Conservation (phyloP, 2,113 vertebrate genomes). For the Dicentrarchus labrax region DNA sequence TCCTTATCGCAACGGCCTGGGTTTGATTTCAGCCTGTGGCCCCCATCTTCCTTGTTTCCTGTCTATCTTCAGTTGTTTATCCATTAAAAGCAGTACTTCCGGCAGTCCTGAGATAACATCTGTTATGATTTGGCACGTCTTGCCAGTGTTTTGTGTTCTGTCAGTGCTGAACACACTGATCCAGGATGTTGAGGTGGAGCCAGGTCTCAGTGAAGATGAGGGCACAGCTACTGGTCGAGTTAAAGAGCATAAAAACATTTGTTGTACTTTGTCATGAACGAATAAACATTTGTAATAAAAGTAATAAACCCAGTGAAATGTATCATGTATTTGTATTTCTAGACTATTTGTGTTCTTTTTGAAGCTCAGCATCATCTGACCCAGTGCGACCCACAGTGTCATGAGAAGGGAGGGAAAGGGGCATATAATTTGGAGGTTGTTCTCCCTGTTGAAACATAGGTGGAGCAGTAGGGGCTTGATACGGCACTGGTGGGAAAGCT, state of each 20-base stretch:
- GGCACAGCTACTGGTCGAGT: no score
- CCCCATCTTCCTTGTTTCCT: no score
- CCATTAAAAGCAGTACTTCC: no score
- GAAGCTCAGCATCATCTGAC: background rate
- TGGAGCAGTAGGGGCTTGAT: constrained; percentile 31
- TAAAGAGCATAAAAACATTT: background rate
- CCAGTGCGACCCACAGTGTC: background rate
- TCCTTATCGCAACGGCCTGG: no score
- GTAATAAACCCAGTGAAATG: background rate
- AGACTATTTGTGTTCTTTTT: background rate
- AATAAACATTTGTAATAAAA: background rate
- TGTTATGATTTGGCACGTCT: no score
- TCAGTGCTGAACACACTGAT: constrained; percentile 45
- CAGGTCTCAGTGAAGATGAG: no score
- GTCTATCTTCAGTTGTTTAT: no score
- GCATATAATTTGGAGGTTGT: constrained; percentile 36
- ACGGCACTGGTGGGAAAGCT: constrained; percentile 3
- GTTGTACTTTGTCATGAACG: background rate
- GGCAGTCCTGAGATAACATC: no score
- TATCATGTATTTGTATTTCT: no score
- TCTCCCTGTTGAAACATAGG: constrained; percentile 12
- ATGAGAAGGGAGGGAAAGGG: constrained; percentile 29
- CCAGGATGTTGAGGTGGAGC: no score
- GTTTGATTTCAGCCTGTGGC: no score
- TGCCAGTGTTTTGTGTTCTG: no score